These are phyloP conservation scores for Acanthisitta chloris DNA, from an alignment of 2,113 vertebrate species.

Conservation along the genomic window DNA sequence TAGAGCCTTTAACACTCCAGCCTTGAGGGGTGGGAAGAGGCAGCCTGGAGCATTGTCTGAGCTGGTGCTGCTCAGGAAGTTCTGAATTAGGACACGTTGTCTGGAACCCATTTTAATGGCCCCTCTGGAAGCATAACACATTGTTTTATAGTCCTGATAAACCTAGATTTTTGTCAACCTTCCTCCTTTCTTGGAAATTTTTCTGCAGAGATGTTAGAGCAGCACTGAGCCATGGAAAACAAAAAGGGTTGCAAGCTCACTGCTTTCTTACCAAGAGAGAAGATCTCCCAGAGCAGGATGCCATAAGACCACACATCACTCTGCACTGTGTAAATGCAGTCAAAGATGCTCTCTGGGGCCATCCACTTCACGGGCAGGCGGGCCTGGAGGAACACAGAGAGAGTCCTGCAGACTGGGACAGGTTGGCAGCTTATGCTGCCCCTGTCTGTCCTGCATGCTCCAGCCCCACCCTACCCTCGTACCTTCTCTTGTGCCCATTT, in stretches of 20 bases:
- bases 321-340: slow-evolving; percentile 95
- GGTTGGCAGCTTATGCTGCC: not conserved
- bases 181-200: not conserved
- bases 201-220: not conserved
- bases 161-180: not conserved
- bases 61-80: not conserved
- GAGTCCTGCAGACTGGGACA: not conserved
- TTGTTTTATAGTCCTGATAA: not conserved
- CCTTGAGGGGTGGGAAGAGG: not conserved
- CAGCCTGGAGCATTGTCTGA: not conserved
- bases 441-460: not conserved
- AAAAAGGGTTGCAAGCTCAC: not conserved
- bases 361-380: slow-evolving; percentile 98
- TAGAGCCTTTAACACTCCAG: not conserved
- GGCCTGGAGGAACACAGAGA: slow-evolving; percentile 75
- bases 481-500: not conserved
- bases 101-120: not conserved
- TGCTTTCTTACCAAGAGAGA: slow-evolving; percentile 86
- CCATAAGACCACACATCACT: slow-evolving; percentile 99
- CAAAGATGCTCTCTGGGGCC: slow-evolving; percentile 98
- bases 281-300: slow-evolving; percentile 98
- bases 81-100: not conserved
- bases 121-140: not conserved
- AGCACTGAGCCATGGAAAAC: not conserved
- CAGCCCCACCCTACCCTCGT: not conserved